phyloP scores from a whole-genome alignment of 2,113 vertebrate species.

The Perca fluviatilis region DNA sequence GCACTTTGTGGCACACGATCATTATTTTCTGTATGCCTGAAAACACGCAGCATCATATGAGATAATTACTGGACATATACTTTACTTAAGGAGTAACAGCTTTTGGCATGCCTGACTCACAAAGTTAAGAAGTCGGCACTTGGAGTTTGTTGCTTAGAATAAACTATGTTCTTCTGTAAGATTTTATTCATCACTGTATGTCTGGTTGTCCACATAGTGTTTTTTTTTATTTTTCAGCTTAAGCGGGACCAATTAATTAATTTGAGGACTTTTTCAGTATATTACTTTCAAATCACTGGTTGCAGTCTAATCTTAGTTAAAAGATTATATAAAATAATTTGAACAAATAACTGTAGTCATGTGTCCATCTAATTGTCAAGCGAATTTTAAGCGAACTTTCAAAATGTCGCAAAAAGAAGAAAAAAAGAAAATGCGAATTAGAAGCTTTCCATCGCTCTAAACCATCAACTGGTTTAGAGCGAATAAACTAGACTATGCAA shows the following conservation, averaged over 20 bases:
- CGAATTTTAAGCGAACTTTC: no score
- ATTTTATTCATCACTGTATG: conserved; percentile 25
- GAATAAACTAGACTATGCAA: no score
- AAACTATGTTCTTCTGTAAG: conserved; percentile 50
- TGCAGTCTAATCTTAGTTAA: neutral
- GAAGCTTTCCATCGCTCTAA: no score
- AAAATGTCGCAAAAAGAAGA: no score
- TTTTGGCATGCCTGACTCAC: conserved; percentile 76
- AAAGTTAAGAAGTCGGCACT: conserved; percentile 52
- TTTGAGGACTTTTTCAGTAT: neutral
- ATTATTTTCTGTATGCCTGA: conserved; percentile 74
- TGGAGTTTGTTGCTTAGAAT: conserved; percentile 59
- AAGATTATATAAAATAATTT: no score
- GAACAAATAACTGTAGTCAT: no score
- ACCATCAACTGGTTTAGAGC: no score
- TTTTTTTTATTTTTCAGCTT: conserved; percentile 37
- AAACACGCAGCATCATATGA: conserved; percentile 60
- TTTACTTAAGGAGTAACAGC: conserved; percentile 69
- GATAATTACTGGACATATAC: conserved; percentile 79
- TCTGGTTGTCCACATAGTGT: conserved; percentile 9
- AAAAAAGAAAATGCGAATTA: no score
- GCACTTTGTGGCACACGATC: conserved; percentile 56
- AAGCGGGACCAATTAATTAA: conserved; percentile 4
- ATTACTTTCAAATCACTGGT: neutral
- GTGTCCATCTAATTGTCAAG: no score